Evolutionary conservation across 2,888 invertebrate genomes (phyloP).

Genomic region (Sycophila texana): DNA sequence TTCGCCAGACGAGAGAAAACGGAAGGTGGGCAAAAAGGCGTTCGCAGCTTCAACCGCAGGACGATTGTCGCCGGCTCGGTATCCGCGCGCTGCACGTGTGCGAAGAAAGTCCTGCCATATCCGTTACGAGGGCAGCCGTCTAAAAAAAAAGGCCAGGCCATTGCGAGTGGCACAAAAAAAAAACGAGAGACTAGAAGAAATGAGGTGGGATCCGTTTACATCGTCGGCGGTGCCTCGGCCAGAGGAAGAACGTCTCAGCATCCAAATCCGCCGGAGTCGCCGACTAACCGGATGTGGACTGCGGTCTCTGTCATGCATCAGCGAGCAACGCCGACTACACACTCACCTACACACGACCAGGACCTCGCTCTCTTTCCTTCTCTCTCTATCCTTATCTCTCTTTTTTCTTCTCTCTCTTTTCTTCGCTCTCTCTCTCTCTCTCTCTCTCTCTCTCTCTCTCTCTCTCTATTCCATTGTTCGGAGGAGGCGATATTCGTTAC

Average conservation of each 20-base stretch:
- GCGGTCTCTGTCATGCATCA: slow-evolving; percentile 75
- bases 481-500: slow-evolving; percentile 36
- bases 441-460: background rate
- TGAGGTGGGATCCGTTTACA: slow-evolving; percentile 16
- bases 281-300: slow-evolving; percentile 73
- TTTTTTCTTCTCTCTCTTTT: background rate
- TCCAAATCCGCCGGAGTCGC: slow-evolving; percentile 61
- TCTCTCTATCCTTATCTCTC: background rate
- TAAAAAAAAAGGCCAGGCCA: slow-evolving; percentile 9
- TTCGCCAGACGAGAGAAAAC: too few species aligned
- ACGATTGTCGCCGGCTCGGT: background rate
- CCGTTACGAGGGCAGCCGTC: slow-evolving; percentile 2
- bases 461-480: slow-evolving; percentile 6
- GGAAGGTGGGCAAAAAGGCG: background rate
- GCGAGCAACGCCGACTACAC: slow-evolving; percentile 60
- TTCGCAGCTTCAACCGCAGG: slow-evolving; percentile 25
- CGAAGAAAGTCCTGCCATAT: slow-evolving; percentile 34
- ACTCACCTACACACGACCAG: slow-evolving; percentile 56
- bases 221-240: background rate
- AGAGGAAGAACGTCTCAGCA: slow-evolving; percentile 56
- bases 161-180: background rate
- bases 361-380: background rate
- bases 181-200: slow-evolving; percentile 25
- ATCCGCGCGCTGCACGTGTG: slow-evolving; percentile 37
- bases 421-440: background rate